Conservation (phyloP, 2,113 vertebrate species). For the Astatoreochromis straeleni region DNA sequence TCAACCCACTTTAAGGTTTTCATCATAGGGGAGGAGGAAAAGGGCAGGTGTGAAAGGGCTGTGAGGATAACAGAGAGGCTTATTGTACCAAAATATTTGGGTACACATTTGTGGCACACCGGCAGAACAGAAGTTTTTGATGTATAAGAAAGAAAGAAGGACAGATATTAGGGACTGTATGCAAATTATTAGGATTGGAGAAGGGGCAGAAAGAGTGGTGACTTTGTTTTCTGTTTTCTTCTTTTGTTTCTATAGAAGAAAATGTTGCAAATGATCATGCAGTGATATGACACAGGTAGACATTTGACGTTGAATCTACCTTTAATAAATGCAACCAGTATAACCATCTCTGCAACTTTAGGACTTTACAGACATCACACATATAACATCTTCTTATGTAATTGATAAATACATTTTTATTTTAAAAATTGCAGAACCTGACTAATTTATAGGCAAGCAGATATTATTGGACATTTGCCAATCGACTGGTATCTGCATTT, state of each 20-base stretch:
- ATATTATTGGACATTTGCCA: neutral
- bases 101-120: neutral
- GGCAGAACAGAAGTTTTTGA: neutral
- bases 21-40: neutral
- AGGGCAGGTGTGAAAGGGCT: neutral
- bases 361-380: neutral
- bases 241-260: neutral
- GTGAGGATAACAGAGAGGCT: neutral
- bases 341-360: neutral
- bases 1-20: neutral
- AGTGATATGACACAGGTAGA: neutral
- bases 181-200: neutral
- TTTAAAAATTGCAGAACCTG: neutral
- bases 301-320: neutral
- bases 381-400: neutral
- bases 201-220: neutral
- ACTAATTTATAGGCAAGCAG: neutral
- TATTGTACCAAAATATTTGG: neutral
- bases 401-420: neutral
- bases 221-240: neutral
- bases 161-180: neutral
- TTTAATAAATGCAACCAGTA: neutral
- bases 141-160: neutral
- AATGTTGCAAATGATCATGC: neutral
- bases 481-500: neutral